Conservation (phyloP, 2,113 vertebrate species). For the Hucho hucho region DNA sequence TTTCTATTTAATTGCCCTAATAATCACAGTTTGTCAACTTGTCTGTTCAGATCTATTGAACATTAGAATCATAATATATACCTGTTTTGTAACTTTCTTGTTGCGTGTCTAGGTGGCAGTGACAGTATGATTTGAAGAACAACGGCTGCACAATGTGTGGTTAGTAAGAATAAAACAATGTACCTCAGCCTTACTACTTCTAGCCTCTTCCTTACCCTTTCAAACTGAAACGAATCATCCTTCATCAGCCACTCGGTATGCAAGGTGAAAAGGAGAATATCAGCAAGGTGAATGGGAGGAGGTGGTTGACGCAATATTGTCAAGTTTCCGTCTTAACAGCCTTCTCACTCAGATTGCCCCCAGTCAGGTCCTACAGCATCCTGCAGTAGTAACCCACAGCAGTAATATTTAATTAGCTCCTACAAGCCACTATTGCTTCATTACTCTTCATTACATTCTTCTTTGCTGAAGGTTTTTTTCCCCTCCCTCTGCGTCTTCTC, state of each 20-base stretch:
- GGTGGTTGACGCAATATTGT: not conserved
- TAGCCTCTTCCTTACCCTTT: not conserved
- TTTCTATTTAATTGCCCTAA: not conserved
- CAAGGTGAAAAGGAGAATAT: too few relatives aligned
- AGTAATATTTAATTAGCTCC: slow-evolving; percentile 9
- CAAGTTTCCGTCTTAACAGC: not conserved
- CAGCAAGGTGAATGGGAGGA: not conserved
- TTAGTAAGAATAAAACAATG: not conserved
- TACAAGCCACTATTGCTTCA: not conserved
- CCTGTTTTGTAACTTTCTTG: not conserved
- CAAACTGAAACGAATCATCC: too few relatives aligned
- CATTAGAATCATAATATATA: not conserved
- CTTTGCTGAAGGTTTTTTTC: not conserved
- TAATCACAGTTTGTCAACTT: not conserved
- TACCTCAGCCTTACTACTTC: not conserved
- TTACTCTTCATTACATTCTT: not conserved
- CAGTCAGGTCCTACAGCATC: not conserved
- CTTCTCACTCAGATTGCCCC: not conserved
- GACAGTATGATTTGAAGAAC: not conserved
- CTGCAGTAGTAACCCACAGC: not conserved
- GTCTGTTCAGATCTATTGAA: not conserved
- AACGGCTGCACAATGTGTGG: not conserved
- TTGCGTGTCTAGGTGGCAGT: not conserved
- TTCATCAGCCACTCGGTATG: too few relatives aligned
- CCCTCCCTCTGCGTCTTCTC: not conserved